Base-by-base conservation (phyloP, 2,888 invertebrate species). In the Chloromyia formosa region DNA sequence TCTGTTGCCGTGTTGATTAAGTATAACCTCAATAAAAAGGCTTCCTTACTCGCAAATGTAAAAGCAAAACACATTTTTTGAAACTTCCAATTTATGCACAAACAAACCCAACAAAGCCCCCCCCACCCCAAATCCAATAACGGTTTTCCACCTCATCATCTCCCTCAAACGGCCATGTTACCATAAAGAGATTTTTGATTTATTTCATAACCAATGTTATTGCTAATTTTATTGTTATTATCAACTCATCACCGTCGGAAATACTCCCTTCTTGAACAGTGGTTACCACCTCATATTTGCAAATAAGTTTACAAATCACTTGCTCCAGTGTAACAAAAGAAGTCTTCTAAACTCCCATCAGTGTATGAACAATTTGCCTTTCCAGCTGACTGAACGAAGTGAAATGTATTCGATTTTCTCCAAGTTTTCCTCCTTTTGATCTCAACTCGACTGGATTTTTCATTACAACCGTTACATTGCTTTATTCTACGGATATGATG, bases 301-400 rank as follows among this genome's bases (percentile, higher is more conserved):
- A 49, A 49, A n/a, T n/a, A 56, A 16, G 18, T 20, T 56, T 20
- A 4, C 56, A 56, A 56, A 56, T 56, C 56, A 20, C 56, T 56
- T 56, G 18, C 20, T 56, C 20, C 20, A 16, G 16, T 53, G 4
- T 16, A 53, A 16, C n/a, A 16, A 10, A 4, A 16, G 53, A 53
- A 53, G 16, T 7, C 56, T n/a, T 49, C 12, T 12, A 10, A 49
- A 49, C 12, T 12, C 18, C 18, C 22, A 10, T 56, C 20, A 14
- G 10, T 56, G 10, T 56, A 56, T 56, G 56, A 56, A 56, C 56
- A 56, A 56, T 56, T 56, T 56, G 22, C 56, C 16, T 56, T 56
- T 56, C 56, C 56, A 18, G 56, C 16, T 56, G 56, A 56, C 18
- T 20, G 18, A 10, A 5, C 20, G 0, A 18, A 20, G 56, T 56